These are phyloP conservation scores for Perccottus glenii DNA, from an alignment of 2,113 vertebrate species.

Conservation along the genomic window DNA sequence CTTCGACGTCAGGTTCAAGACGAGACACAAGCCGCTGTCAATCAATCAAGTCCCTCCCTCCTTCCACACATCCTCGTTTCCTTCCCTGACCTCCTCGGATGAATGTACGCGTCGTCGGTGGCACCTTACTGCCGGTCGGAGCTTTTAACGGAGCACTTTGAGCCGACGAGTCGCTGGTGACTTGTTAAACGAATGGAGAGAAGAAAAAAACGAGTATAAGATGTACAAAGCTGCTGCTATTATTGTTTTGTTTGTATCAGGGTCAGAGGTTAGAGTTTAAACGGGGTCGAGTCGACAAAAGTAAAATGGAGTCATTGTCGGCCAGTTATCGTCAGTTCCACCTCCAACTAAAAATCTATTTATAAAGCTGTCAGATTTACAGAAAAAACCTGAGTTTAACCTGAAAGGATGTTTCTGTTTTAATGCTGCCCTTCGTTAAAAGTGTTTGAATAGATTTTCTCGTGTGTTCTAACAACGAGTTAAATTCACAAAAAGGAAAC, in stretches of 20 bases:
- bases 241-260: constrained; percentile 75
- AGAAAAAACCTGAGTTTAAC: no score
- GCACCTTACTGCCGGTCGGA: no score
- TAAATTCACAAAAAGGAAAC: no score
- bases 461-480: no score
- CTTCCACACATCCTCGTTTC: not conserved
- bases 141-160: constrained; percentile 93
- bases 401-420: not conserved
- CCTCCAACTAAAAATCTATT: no score
- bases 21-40: not conserved
- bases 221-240: constrained; percentile 88
- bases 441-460: no score
- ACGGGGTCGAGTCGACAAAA: no score
- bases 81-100: not conserved
- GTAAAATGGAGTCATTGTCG: no score
- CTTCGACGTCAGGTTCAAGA: not conserved
- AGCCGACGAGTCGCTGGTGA: not conserved
- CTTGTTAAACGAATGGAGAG: not conserved
- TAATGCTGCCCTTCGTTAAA: no score
- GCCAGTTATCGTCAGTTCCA: not conserved
- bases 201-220: not conserved
- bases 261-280: constrained; percentile 35
- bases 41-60: not conserved
- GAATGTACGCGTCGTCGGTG: not conserved
- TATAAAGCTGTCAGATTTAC: no score